Percentiles rank a stretch among this genome's conserved stretches.
Conservation (phyloP, 2,797 vertebrate genomes). For the Craterocephalus amniculus region DNA sequence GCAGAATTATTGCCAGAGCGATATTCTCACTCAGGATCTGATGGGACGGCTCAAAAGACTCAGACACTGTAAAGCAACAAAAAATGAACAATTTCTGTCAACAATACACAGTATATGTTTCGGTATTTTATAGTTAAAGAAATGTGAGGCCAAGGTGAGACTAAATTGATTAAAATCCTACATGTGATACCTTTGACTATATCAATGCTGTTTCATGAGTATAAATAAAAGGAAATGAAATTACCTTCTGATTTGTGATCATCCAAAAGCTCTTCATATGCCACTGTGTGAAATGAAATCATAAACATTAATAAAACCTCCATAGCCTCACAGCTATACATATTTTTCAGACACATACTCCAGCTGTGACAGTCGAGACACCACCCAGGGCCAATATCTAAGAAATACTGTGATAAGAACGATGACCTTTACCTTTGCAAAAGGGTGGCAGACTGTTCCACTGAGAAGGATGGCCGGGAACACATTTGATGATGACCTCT, state of each 20-base stretch:
- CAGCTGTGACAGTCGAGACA: no score
- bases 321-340: not conserved
- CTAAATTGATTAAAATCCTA: not conserved
- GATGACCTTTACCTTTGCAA: constrained; percentile 87
- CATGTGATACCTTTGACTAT: not conserved
- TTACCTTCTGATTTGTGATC: constrained; percentile 92
- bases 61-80: constrained; percentile 81
- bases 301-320: not conserved
- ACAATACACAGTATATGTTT: not conserved
- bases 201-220: not conserved
- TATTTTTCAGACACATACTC: not conserved
- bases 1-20: constrained; percentile 91
- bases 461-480: constrained; percentile 91
- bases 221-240: not conserved
- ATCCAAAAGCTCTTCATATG: constrained; percentile 91
- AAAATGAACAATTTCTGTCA: not conserved
- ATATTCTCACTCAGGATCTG: constrained; percentile 93
- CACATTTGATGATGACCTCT: constrained; percentile 91
- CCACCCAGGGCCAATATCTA: not conserved
- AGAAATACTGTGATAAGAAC: not conserved
- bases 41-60: constrained; percentile 90
- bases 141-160: not conserved
- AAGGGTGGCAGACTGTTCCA: constrained; percentile 94
- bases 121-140: not conserved
- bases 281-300: constrained; percentile 79